Base-by-base conservation (phyloP, 2,888 invertebrate species). In the Mesopsocus fuscifrons region DNA sequence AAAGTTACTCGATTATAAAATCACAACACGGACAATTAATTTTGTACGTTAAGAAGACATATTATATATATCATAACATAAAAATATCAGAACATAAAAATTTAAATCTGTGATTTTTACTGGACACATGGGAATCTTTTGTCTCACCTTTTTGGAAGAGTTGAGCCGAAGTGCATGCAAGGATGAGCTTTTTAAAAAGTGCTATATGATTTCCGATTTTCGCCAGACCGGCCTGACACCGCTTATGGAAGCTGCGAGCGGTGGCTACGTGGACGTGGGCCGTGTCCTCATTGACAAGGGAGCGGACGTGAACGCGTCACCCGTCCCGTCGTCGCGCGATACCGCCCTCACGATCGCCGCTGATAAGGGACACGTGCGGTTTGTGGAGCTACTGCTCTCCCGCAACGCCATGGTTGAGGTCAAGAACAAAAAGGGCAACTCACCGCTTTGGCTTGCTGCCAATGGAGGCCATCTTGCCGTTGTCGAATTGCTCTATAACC, bases 301-400 rank as follows among this genome's bases (percentile, higher is more conserved):
- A 2, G 98, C 98, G 2, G 98, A 98, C 64, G 95, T 97, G 0
- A 98, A 98, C 66, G 95, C 97, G 26, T 83, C 94, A 15, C 97
- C 97, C 21, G 97, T 98, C 48, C 97, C 97, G 15, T 91, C 94
- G 15, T 94, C 94, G 3, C 69, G 95, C 42, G 98, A 98, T 65
- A 98, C 98, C 4, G 97, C 98, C 17, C 74, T 98, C 41, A 98
- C 98, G 47, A 98, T 98, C 54, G 97, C 97, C 48, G 95, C 97
- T n/a, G 98, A 98, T 60, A 98, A 98, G 62, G 98, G 98, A 0
- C 97, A 98, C 64, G 82, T 83, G 56, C 78, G 92, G 61, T 88
- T 88, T 58, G 87, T 87, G 20, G 87, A 87, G 62, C 67, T 88
- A 41, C 63, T 88, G 49, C 64, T 88, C 49, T 74, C 72, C 40